phyloP scores from a whole-genome alignment of 23 tunicate species.

The Styela clava region DNA sequence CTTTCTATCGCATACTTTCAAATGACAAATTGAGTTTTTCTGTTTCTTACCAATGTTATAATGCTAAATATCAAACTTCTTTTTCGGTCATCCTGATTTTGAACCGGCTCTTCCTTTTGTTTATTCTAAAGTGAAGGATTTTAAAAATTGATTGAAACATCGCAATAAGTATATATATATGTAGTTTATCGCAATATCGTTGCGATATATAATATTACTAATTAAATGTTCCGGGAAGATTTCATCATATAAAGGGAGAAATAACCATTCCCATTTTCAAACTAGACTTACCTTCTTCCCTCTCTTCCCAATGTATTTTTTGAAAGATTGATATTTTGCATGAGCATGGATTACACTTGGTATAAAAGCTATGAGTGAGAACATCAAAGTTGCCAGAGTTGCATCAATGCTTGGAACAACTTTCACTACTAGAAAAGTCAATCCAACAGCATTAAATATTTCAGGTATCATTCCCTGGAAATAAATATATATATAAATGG shows the following conservation, averaged over 20 bases:
- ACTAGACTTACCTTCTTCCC: no score
- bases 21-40: no score
- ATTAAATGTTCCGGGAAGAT: no score
- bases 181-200: no score
- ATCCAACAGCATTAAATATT: conserved; percentile 46
- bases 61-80: not conserved
- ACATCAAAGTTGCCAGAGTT: conserved; percentile 30
- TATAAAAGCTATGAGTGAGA: conserved; percentile 43
- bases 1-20: no score
- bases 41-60: not conserved
- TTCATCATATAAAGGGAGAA: no score
- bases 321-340: conserved; percentile 32
- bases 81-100: not conserved
- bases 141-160: no score
- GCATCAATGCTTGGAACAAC: conserved; percentile 69
- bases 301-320: no score
- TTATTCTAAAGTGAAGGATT: no score
- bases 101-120: not conserved
- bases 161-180: no score
- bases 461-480: conserved; percentile 65
- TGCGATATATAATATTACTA: no score
- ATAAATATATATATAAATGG: not conserved
- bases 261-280: no score
- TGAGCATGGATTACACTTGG: conserved; percentile 37
- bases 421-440: conserved; percentile 38